Percentiles rank a stretch among this genome's conserved stretches.
Evolutionary conservation across 2,797 vertebrate species (phyloP).

Genomic region (Labeo calbasu): DNA sequence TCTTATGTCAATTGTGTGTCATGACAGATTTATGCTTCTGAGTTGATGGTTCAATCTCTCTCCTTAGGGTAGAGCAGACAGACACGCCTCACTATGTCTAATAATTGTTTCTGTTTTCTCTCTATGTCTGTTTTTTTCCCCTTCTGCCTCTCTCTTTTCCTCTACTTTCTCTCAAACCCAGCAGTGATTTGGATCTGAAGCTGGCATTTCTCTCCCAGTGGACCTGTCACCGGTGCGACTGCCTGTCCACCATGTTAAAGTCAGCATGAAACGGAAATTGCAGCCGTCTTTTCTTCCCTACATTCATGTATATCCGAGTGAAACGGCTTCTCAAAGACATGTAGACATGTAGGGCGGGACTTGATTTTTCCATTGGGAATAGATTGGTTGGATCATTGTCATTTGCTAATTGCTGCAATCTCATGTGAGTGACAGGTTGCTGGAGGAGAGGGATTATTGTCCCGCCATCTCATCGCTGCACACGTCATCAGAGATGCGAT

Average conservation of each 20-base stretch:
- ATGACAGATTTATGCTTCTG: conserved; percentile 16
- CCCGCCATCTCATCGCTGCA: not conserved
- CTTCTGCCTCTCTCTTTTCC: conserved; percentile 63
- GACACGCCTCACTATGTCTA: conserved; percentile 75
- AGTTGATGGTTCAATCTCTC: conserved; percentile 66
- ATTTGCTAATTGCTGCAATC: not conserved
- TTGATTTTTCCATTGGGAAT: not conserved
- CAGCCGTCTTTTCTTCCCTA: not conserved
- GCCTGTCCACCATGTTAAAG: conserved; percentile 61
- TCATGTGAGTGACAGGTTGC: not conserved
- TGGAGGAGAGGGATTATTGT: conserved; percentile 1
- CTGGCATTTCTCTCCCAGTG: conserved; percentile 69
- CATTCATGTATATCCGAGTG: not conserved
- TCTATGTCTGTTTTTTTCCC: conserved; percentile 19
- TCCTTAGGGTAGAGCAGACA: conserved; percentile 71
- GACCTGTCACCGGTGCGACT: conserved; percentile 66
- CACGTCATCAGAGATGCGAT: not conserved
- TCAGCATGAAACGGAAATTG: conserved; percentile 32
- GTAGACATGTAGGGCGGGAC: not conserved
- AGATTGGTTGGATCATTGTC: not conserved
- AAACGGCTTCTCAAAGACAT: not conserved
- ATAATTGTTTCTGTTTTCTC: conserved; percentile 79
- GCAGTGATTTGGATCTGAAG: conserved; percentile 63
- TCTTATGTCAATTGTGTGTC: not conserved
- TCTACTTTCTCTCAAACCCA: conserved; percentile 66